Conservation (phyloP, 1,140 invertebrate genomes). For the Meloidogyne hapla region DNA sequence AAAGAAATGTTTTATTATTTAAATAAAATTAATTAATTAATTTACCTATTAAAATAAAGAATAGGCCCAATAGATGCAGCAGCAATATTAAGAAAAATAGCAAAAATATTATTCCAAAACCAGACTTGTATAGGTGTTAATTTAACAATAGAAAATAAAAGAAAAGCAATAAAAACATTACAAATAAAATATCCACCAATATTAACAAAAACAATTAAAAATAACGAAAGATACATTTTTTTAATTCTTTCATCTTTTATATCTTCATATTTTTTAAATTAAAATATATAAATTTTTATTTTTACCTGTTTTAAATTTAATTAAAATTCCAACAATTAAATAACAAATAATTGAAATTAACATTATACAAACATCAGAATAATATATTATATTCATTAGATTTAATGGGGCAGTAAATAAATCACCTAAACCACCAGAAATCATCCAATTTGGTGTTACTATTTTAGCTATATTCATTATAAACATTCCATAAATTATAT, state of each 20-base stretch:
- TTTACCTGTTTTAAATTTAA: neutral
- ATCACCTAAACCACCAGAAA: neutral
- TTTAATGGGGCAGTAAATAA: neutral
- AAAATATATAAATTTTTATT: neutral
- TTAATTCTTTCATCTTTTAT: neutral
- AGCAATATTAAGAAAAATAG: constrained; percentile 10
- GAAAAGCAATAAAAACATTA: neutral
- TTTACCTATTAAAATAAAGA: neutral
- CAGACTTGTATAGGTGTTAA: neutral
- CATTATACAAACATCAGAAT: neutral
- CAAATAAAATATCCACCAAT: constrained; percentile 8
- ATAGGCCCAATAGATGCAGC: neutral
- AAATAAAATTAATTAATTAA: constrained; percentile 3
- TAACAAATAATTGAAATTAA: neutral
- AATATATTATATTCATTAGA: neutral
- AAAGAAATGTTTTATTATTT: no score
- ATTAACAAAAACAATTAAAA: constrained; percentile 1
- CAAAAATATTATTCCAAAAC: neutral
- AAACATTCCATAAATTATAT: neutral
- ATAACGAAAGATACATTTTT: neutral
- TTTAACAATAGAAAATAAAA: neutral
- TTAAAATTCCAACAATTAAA: constrained; percentile 4
- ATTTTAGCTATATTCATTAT: neutral
- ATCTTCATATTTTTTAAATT: neutral
- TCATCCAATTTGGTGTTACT: neutral